Conservation (phyloP, 2,797 vertebrate species). For the Chrysocyon brachyurus region DNA sequence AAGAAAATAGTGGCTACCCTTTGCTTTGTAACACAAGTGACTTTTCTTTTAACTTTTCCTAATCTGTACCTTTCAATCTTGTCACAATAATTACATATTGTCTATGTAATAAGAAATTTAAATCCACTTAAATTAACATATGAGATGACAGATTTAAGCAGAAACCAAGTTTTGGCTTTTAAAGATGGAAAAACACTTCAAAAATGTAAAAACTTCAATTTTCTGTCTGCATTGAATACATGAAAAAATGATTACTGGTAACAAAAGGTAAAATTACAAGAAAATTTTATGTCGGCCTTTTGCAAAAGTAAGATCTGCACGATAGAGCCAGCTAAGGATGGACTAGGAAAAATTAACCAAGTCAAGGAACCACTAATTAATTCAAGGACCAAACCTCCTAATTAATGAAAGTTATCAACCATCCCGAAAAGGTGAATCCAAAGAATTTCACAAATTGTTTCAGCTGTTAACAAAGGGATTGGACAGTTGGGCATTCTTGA, state of each 20-base stretch:
- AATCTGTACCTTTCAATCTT: neutral
- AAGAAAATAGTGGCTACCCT: neutral
- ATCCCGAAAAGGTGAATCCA: neutral
- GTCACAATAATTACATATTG: neutral
- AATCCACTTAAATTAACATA: slow-evolving; percentile 35
- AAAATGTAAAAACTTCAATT: neutral
- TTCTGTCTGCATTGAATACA: neutral
- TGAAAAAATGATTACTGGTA: neutral
- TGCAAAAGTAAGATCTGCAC: neutral
- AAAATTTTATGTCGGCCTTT: slow-evolving; percentile 10
- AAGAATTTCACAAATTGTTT: neutral
- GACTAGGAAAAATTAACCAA: neutral
- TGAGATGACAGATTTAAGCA: neutral
- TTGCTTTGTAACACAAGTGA: neutral
- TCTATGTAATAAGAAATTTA: neutral
- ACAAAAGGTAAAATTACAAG: slow-evolving; percentile 28
- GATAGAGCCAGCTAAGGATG: neutral
- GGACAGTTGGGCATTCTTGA: neutral
- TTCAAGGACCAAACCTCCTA: neutral
- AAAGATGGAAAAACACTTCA: neutral
- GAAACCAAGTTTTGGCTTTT: slow-evolving; percentile 20
- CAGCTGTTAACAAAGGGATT: neutral
- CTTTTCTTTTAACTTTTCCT: neutral
- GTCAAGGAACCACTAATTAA: slow-evolving; percentile 44
- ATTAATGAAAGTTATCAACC: neutral